Conservation (phyloP, 2,113 vertebrate genomes). For the Rissa tridactyla region DNA sequence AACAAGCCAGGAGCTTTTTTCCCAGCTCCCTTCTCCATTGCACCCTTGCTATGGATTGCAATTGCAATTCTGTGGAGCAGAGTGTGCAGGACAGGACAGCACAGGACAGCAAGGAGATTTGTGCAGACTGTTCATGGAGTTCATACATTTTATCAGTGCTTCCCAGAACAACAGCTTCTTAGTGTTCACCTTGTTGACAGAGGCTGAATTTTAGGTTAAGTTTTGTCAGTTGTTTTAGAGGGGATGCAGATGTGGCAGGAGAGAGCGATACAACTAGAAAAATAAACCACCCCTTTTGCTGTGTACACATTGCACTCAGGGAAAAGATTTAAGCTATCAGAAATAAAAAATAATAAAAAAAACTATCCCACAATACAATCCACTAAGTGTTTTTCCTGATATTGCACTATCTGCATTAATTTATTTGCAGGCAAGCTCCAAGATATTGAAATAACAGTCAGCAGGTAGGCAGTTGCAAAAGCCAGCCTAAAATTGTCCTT, state of each 20-base stretch:
- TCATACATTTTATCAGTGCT: not conserved
- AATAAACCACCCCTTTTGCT: not conserved
- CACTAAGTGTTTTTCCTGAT: not conserved
- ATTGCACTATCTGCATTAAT: not conserved
- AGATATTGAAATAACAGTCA: not conserved
- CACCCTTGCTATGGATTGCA: not conserved
- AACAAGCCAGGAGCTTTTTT: not conserved
- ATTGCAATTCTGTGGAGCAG: not conserved
- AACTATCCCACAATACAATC: not conserved
- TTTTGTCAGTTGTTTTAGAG: not conserved
- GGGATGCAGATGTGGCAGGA: not conserved
- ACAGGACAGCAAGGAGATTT: not conserved
- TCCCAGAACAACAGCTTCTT: not conserved
- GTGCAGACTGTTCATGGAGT: not conserved
- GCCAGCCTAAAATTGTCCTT: not conserved
- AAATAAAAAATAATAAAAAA: not conserved
- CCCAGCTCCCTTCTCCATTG: not conserved
- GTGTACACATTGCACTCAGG: not conserved
- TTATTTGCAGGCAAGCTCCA: not conserved
- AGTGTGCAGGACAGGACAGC: not conserved
- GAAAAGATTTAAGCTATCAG: not conserved
- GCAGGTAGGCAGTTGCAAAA: not conserved
- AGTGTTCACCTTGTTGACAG: not conserved
- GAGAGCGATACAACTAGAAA: not conserved
- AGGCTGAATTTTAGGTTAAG: not conserved